Conservation (phyloP, 2,888 invertebrate species). For the Agriotes lineatus region DNA sequence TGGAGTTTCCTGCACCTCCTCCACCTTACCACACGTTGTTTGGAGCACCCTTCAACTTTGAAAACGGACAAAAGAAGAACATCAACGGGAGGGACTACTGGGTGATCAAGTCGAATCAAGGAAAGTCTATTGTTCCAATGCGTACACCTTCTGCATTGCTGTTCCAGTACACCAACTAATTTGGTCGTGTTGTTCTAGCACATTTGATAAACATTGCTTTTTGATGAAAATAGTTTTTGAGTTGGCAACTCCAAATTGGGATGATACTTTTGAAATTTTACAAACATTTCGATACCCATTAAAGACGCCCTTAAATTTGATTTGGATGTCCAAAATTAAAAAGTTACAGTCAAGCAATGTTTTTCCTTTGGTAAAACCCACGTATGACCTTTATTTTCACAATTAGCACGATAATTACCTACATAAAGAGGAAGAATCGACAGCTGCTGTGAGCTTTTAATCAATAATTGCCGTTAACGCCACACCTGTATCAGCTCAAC, state of each 20-base stretch:
- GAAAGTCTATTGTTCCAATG: constrained; percentile 78
- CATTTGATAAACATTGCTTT: not conserved
- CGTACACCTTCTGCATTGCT: constrained; percentile 82
- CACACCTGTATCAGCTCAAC: too few relatives aligned
- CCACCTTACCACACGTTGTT: constrained; percentile 77
- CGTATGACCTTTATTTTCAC: too few relatives aligned
- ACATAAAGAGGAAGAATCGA: too few relatives aligned
- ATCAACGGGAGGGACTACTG: constrained; percentile 84
- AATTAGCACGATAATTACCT: too few relatives aligned
- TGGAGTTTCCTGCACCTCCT: constrained; percentile 66
- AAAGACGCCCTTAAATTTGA: too few relatives aligned
- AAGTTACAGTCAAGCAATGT: too few relatives aligned
- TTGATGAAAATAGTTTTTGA: too few relatives aligned
- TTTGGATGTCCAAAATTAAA: too few relatives aligned
- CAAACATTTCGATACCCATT: constrained; percentile 51
- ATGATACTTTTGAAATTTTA: constrained; percentile 53
- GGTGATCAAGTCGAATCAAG: constrained; percentile 72
- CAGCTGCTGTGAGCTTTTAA: too few relatives aligned
- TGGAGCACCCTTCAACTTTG: constrained; percentile 60
- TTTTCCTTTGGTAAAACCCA: too few relatives aligned
- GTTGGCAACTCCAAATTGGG: constrained; percentile 55
- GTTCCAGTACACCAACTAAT: constrained; percentile 72
- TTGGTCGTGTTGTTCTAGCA: not conserved
- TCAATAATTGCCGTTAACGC: too few relatives aligned
- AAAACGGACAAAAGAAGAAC: constrained; percentile 34